Base-by-base conservation (phyloP, 2,113 vertebrate species). In the Tautogolabrus adspersus region DNA sequence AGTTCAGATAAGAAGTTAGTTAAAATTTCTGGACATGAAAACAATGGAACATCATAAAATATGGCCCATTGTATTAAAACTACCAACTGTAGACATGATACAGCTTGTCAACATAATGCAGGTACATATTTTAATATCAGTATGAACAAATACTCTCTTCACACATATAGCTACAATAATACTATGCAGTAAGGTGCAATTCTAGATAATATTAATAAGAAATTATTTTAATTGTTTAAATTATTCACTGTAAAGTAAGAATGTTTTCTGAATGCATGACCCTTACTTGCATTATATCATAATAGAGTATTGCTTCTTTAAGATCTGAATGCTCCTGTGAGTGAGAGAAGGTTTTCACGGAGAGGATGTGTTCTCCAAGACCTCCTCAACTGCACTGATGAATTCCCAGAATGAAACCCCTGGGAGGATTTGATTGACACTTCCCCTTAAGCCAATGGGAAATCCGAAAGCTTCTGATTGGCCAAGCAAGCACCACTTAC, bases 381-480 rank as follows among this genome's bases (percentile, higher is more conserved):
- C 54, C 63, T 74, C 77, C 58, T 2, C 13, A 46, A 59, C 13
- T 3, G 1, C 64, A 82, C 75, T 92, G 81, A 70, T 22, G 18
- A 52, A 8, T 23, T 30, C 38, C 8, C 22, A 72, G 51, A 44
- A 70, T 75, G 69, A 55, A 8, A 37, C 16, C 51, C 72, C 30
- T 2, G 7, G 23, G 40, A 70, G 42, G 44, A 23, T 85, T 82
- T 93, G 92, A 94, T 73, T 92, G 92, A 89, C 93, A 87, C 71
- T 61, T 61, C 18, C 0, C 1, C 55, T 57, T 55, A 47, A 86
- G 62, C 93, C 93, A 93, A 95, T 94, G 44, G 87, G 58, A 74
- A 70, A 58, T 0, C 13, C n/a, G 21, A 22, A 30, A 26, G 59
- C 55, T 63, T 47, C 52, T 72, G 79, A 91, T 93, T 92, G 91